These are phyloP conservation scores for Choristoneura rosaceana DNA, from an alignment of 2,888 invertebrate species.

Conservation along the genomic window DNA sequence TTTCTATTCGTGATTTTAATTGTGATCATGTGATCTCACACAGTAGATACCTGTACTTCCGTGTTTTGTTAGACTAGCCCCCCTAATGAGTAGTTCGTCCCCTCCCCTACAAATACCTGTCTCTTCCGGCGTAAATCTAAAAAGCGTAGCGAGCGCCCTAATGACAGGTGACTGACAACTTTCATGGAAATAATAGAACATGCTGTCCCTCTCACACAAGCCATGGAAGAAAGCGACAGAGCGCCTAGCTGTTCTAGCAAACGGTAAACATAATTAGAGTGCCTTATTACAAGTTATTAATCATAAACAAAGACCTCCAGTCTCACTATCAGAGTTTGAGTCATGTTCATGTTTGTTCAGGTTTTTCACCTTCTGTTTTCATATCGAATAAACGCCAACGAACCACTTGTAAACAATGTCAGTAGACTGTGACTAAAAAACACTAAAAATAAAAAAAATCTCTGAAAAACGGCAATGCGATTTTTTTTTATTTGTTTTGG, in stretches of 20 bases:
- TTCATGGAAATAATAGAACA: background rate
- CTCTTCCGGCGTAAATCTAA: slow-evolving; percentile 30
- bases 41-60: background rate
- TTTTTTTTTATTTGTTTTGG: background rate
- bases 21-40: too few relatives aligned
- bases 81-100: slow-evolving; percentile 1
- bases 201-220: slow-evolving; percentile 12
- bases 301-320: slow-evolving; percentile 20
- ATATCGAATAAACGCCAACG: slow-evolving; percentile 22
- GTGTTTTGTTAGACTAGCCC: background rate
- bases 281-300: slow-evolving; percentile 8
- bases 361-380: slow-evolving; percentile 33
- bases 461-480: background rate
- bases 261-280: background rate
- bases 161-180: background rate
- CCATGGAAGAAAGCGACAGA: slow-evolving; percentile 23
- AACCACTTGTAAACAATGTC: slow-evolving; percentile 22
- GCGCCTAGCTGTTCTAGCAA: background rate
- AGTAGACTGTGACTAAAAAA: background rate
- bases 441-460: slow-evolving; percentile 3
- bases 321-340: slow-evolving; percentile 12
- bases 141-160: slow-evolving; percentile 27
- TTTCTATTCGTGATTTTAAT: too few relatives aligned
- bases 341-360: slow-evolving; percentile 36
- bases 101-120: slow-evolving; percentile 3